Conservation (phyloP, 2,797 vertebrate genomes). For the Sebastiscus tertius region DNA sequence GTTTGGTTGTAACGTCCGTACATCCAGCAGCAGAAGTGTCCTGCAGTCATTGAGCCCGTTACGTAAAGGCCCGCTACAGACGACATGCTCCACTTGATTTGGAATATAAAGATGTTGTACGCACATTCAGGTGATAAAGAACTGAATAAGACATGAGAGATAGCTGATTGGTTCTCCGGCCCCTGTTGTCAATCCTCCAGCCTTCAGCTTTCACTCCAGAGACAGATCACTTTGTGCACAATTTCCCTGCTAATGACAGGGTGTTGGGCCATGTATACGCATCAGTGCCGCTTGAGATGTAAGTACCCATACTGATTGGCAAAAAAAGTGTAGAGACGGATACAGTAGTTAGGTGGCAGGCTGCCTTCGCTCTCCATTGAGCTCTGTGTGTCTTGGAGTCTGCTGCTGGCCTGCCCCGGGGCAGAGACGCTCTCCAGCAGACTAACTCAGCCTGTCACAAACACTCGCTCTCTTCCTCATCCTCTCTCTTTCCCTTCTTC, state of each 20-base stretch:
- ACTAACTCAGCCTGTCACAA: constrained; percentile 28
- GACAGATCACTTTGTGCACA: constrained; percentile 67
- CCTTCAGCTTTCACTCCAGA: constrained; percentile 43
- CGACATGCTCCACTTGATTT: background rate
- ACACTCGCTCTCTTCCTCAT: background rate
- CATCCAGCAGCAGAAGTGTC: too few relatives aligned
- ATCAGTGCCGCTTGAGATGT: constrained; percentile 45
- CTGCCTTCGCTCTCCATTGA: constrained; percentile 20
- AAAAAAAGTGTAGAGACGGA: constrained; percentile 33
- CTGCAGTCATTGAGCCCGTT: too few relatives aligned
- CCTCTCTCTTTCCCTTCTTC: background rate
- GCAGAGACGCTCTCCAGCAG: constrained; percentile 32
- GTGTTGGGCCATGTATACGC: constrained; percentile 46
- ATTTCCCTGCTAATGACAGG: constrained; percentile 67
- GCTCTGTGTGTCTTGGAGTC: constrained; percentile 36
- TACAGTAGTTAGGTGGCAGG: constrained; percentile 37
- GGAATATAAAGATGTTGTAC: background rate
- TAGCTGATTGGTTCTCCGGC: constrained; percentile 35
- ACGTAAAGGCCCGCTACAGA: too few relatives aligned
- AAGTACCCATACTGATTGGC: constrained; percentile 55
- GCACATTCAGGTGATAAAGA: background rate
- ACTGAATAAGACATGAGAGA: background rate
- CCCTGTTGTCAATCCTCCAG: constrained; percentile 46
- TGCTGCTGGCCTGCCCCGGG: constrained; percentile 39
- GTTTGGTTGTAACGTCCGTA: too few relatives aligned